Conservation (phyloP, 1,140 invertebrate genomes). For the Tetramorium simillimum region DNA sequence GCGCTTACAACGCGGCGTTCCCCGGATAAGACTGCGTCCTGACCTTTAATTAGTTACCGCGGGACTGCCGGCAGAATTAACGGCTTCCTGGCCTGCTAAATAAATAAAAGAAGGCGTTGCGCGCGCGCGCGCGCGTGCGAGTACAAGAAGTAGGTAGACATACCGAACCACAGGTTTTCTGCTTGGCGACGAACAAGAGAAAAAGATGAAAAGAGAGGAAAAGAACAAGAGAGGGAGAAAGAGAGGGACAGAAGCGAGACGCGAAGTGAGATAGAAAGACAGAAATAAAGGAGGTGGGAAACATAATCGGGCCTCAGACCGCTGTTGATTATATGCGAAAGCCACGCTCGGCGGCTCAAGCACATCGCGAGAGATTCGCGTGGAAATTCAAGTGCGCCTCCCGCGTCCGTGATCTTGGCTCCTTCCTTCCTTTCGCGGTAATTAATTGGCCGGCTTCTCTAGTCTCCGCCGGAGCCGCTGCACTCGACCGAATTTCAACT, state of each 20-base stretch:
- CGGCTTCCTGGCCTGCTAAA: conserved; percentile 82
- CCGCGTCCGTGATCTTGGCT: conserved; percentile 59
- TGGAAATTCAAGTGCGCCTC: conserved; percentile 73
- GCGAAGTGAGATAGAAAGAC: neutral
- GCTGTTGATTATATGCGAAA: conserved; percentile 74
- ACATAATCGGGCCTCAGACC: conserved; percentile 68
- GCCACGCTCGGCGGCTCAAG: conserved; percentile 75
- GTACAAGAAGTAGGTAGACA: conserved; percentile 66
- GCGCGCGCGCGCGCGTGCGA: neutral
- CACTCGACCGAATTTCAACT: conserved; percentile 69
- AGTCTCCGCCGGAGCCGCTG: conserved; percentile 13
- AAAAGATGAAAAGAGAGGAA: neutral
- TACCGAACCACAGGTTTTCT: conserved; percentile 37
- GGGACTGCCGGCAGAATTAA: conserved; percentile 78
- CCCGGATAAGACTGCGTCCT: conserved; percentile 75
- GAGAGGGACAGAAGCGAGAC: neutral
- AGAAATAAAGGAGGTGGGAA: conserved; percentile 17
- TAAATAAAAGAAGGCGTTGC: conserved; percentile 80
- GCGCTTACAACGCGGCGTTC: conserved; percentile 76
- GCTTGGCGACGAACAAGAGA: neutral
- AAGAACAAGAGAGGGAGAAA: neutral
- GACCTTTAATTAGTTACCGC: conserved; percentile 84
- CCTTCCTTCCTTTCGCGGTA: conserved; percentile 67
- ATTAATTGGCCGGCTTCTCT: conserved; percentile 70
- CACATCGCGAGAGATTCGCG: conserved; percentile 72